phyloP scores from a whole-genome alignment of 2,888 invertebrate genomes.

The Megamerina dolium region DNA sequence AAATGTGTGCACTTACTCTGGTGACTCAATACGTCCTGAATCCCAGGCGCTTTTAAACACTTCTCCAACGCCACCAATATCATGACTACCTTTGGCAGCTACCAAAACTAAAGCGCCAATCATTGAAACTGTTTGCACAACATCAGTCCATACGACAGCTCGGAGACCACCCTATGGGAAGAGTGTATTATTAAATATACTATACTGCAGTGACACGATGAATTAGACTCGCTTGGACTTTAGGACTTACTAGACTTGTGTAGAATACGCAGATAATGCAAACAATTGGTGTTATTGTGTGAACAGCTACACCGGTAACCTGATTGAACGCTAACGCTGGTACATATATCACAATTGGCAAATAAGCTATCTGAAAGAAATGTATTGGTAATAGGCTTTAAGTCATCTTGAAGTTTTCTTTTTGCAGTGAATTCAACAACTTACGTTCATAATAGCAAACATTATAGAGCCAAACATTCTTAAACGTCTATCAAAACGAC shows the following conservation, averaged over 20 bases:
- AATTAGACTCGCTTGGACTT: neutral
- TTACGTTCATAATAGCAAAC: constrained; percentile 68
- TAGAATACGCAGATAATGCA: constrained; percentile 83
- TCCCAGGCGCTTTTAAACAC: constrained; percentile 65
- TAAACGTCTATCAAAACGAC: constrained; percentile 62
- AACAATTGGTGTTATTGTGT: constrained; percentile 75
- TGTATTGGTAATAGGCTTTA: neutral
- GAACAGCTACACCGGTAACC: constrained; percentile 79
- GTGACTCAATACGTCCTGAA: constrained; percentile 64
- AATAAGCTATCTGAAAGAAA: constrained; percentile 60
- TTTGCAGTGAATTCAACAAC: constrained; percentile 32
- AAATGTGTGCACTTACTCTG: constrained; percentile 54
- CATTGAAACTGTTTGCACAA: constrained; percentile 74
- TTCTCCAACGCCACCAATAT: constrained; percentile 62
- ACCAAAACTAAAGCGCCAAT: constrained; percentile 68
- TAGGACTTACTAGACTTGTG: constrained; percentile 66
- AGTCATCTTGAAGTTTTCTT: neutral
- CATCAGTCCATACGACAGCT: constrained; percentile 74
- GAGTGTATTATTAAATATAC: constrained; percentile 7
- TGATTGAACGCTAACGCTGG: constrained; percentile 76
- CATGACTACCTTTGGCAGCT: constrained; percentile 66
- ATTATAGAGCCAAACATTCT: constrained; percentile 67
- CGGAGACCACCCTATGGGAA: constrained; percentile 72
- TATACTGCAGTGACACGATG: too few species aligned
- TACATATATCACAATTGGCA: constrained; percentile 74